phyloP scores from a whole-genome alignment of 2,113 vertebrate species.

The Spermophilus dauricus region DNA sequence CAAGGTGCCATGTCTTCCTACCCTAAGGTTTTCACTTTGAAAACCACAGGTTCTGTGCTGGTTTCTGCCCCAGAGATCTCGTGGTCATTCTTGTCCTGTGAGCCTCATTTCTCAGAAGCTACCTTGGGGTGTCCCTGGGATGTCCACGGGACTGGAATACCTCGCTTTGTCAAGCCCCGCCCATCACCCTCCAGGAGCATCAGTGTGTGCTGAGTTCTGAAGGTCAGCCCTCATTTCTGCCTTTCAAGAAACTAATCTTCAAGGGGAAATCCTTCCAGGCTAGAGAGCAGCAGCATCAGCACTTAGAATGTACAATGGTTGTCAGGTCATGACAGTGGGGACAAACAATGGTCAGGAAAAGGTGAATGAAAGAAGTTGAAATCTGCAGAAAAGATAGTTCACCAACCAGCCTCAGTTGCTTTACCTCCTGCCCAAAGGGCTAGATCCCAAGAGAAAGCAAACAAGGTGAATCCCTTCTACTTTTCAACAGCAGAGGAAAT shows the following conservation, averaged over 20 bases:
- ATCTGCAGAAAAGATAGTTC: background rate
- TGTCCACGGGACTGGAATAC: background rate
- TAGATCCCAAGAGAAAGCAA: background rate
- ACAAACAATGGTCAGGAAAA: conserved; percentile 84
- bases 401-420: background rate
- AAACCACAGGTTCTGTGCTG: background rate
- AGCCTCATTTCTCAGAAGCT: background rate
- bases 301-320: conserved; percentile 91
- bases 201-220: background rate
- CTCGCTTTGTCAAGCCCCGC: background rate
- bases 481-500: background rate
- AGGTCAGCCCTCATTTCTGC: background rate
- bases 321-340: conserved; percentile 94
- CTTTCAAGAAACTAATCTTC: background rate
- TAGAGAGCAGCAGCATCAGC: conserved; percentile 90
- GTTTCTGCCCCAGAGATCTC: background rate
- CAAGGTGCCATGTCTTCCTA: background rate
- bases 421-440: background rate
- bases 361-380: conserved; percentile 70
- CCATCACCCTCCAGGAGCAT: background rate
- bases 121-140: fast-evolving
- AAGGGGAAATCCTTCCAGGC: background rate
- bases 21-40: background rate
- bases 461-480: background rate
- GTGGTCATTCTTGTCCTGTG: background rate